phyloP scores from a whole-genome alignment of 2,888 invertebrate genomes.

The Embidobia sp. region DNA sequence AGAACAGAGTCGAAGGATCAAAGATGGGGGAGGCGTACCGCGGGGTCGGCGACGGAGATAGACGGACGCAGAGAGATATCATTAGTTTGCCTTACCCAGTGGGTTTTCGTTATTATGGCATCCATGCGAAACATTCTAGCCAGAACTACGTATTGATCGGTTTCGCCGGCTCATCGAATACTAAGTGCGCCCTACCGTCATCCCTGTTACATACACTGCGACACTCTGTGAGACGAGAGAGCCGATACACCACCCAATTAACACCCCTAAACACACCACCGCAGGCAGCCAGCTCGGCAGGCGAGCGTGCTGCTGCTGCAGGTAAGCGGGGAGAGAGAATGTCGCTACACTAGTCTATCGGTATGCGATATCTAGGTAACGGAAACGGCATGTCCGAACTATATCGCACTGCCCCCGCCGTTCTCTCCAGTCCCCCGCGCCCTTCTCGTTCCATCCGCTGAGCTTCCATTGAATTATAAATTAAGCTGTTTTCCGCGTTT shows the following conservation, averaged over 20 bases:
- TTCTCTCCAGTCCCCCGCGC: background rate
- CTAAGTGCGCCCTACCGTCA: constrained; percentile 74
- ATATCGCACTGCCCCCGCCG: constrained; percentile 22
- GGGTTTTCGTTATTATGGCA: constrained; percentile 70
- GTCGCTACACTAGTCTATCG: constrained; percentile 51
- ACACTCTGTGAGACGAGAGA: constrained; percentile 72
- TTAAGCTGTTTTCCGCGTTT: constrained; percentile 41
- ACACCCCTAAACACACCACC: constrained; percentile 77
- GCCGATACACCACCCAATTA: constrained; percentile 78
- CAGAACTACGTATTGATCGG: constrained; percentile 77
- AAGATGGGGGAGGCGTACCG: constrained; percentile 56
- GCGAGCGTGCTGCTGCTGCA: constrained; percentile 53
- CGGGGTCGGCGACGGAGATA: constrained; percentile 63
- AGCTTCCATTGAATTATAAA: constrained; percentile 41
- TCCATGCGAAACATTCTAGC: constrained; percentile 73
- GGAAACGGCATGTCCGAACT: constrained; percentile 61
- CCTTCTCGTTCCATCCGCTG: constrained; percentile 18
- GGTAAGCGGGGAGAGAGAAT: constrained; percentile 50
- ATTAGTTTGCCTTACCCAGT: constrained; percentile 71
- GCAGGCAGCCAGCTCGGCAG: constrained; percentile 66
- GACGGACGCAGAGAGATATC: constrained; percentile 67
- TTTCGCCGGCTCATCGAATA: constrained; percentile 76
- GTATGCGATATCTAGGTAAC: constrained; percentile 59
- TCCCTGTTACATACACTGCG: constrained; percentile 71
- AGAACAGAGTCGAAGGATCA: constrained; percentile 56